Conservation (phyloP, 1,140 invertebrate genomes). For the Tetragonula clypearis region DNA sequence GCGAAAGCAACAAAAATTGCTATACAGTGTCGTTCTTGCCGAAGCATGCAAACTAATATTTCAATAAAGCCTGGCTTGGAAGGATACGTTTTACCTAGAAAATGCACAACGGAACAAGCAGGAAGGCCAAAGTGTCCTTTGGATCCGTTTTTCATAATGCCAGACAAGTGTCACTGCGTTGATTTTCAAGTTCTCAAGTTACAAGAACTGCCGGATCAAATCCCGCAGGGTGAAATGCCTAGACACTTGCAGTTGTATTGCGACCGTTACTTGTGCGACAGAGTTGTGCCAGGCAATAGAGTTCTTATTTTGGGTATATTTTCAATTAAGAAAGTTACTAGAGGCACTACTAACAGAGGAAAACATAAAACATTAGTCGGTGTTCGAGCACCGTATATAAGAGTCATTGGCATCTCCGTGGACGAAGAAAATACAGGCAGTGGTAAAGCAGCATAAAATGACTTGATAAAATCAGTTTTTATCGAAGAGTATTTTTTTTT, state of each 20-base stretch:
- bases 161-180: constrained; percentile 98
- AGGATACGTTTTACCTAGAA: constrained; percentile 97
- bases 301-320: constrained; percentile 97
- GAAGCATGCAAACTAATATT: constrained; percentile 94
- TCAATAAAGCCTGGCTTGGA: constrained; percentile 97
- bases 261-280: constrained; percentile 97
- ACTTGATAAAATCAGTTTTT: constrained; percentile 56
- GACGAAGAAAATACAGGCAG: constrained; percentile 86
- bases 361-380: constrained; percentile 94
- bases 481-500: no score
- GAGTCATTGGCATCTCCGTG: constrained; percentile 95
- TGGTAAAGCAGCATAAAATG: constrained; percentile 84
- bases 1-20: constrained; percentile 97
- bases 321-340: constrained; percentile 95
- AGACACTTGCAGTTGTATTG: constrained; percentile 97
- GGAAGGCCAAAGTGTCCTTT: constrained; percentile 95
- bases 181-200: constrained; percentile 96
- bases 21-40: constrained; percentile 97
- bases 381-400: constrained; percentile 95
- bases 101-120: constrained; percentile 95
- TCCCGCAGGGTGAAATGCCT: constrained; percentile 99
- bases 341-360: constrained; percentile 83
- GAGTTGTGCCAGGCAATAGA: constrained; percentile 97
- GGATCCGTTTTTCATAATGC: constrained; percentile 98
- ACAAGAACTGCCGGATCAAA: constrained; percentile 97